Evolutionary conservation across 2,113 vertebrate genomes (phyloP).

Genomic region (Fregata magnificens): DNA sequence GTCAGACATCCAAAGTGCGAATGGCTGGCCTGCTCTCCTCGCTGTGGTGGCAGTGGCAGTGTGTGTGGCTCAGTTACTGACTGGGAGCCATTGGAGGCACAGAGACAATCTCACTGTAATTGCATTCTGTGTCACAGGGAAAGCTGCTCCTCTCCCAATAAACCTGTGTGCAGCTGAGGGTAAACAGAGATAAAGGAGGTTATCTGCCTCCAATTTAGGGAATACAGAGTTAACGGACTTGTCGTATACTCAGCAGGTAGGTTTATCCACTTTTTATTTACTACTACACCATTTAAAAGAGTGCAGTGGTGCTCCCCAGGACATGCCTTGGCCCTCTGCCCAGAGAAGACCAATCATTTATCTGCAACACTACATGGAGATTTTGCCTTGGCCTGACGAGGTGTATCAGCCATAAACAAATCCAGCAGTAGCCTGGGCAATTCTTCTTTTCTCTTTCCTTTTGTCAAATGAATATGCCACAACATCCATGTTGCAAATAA

Average conservation of each 20-base stretch:
- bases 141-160: neutral
- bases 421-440: neutral
- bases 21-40: fast-evolving
- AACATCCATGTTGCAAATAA: neutral
- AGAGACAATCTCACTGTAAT: neutral
- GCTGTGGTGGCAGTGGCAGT: fast-evolving
- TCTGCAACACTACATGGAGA: neutral
- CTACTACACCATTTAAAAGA: neutral
- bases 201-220: neutral
- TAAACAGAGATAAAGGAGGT: constrained; percentile 14
- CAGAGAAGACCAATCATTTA: neutral
- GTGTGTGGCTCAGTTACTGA: neutral
- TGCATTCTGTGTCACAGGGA: neutral
- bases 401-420: neutral
- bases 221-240: neutral
- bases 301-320: neutral
- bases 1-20: fast-evolving
- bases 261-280: neutral
- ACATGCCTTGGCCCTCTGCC: neutral
- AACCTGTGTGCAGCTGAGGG: neutral
- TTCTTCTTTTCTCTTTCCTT: neutral
- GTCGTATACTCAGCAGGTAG: neutral
- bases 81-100: neutral
- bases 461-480: neutral
- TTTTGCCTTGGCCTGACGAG: neutral